These are phyloP conservation scores for Eupeodes latifasciatus DNA, from an alignment of 2,888 invertebrate species.

Conservation along the genomic window DNA sequence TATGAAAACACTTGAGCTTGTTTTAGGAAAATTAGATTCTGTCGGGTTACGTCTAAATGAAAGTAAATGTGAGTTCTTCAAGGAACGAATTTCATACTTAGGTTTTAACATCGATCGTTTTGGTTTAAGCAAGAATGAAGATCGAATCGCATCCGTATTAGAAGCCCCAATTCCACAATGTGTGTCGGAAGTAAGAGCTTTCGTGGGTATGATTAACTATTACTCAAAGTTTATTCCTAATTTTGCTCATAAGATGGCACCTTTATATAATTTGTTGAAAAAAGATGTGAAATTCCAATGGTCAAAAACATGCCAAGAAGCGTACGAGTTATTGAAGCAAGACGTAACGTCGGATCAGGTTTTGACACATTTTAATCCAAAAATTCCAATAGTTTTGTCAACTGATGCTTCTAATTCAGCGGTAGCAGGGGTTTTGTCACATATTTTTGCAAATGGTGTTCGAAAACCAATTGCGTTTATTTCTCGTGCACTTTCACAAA, in stretches of 20 bases:
- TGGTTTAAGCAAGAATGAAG: slow-evolving; percentile 26
- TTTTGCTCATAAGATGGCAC: slow-evolving; percentile 24
- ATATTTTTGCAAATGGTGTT: background rate
- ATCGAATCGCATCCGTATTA: background rate
- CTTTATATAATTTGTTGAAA: slow-evolving; percentile 22
- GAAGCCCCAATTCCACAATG: slow-evolving; percentile 10
- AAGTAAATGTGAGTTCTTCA: slow-evolving; percentile 31
- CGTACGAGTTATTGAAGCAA: slow-evolving; percentile 38
- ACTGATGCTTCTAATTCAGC: slow-evolving; percentile 36
- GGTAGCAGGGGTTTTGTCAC: background rate
- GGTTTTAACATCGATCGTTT: slow-evolving; percentile 25
- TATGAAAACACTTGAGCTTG: slow-evolving; percentile 2
- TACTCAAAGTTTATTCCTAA: slow-evolving; percentile 30
- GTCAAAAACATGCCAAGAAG: slow-evolving; percentile 10
- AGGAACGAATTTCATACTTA: slow-evolving; percentile 15
- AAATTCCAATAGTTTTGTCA: slow-evolving; percentile 43
- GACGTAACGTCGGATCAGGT: slow-evolving; percentile 43
- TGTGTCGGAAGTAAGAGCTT: slow-evolving; percentile 28
- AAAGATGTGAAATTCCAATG: background rate
- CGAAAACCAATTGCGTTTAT: background rate
- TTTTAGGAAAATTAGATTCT: slow-evolving; percentile 22
- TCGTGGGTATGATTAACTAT: slow-evolving; percentile 34
- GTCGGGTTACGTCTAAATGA: slow-evolving; percentile 23
- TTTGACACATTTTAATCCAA: slow-evolving; percentile 49
- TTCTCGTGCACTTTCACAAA: background rate